Evolutionary conservation across 2,113 vertebrate species (phyloP), one percentile per base, ranked within the genome.

Genomic region (Apteryx owenii): DNA sequence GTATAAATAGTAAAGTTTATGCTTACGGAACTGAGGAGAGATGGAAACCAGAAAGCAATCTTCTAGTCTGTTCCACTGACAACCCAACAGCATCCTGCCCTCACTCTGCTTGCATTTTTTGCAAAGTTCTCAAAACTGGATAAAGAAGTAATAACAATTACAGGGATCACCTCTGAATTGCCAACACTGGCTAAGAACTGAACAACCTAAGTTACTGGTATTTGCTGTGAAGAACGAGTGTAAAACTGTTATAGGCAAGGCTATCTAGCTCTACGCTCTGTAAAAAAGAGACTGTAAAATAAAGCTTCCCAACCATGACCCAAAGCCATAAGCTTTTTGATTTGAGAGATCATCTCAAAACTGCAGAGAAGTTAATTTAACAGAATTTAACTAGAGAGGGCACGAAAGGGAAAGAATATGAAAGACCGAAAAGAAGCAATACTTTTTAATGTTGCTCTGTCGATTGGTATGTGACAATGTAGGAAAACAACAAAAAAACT

Each of bases 91-190:
- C 61, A 22, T 14, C 33, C 54, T 10, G 38, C 64, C 23, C 0
- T 0, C 40, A 28, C 12, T 40, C 3, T 1, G 21, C 36, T 64
- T 13, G 12, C 5, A 13, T 62, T 51, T 60, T 48, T 42, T 44
- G 29, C 50, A 22, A 48, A 54, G 29, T 70, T 90, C 72, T 93
- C 72, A 60, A 70, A 60, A 64, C 3, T 13, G 61, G 36, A 42
- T 28, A 70, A 83, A 77, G 22, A 17, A 79, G 10, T 21, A 86
- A 44, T 15, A 62, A 62, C 8, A 5, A 78, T 54, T 50, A 56
- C 14, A 2, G 6, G 15, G 48, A 58, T 16, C 56, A 31, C 40
- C 29, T 50, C n/a, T 77, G n/a, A 44, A 51, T 31, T 68, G 53
- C 44, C 38, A 90, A 53, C 26, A 42, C 0, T 0, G 60, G 28